phyloP scores from a whole-genome alignment of 2,888 invertebrate genomes.

The Watsonalla binaria region DNA sequence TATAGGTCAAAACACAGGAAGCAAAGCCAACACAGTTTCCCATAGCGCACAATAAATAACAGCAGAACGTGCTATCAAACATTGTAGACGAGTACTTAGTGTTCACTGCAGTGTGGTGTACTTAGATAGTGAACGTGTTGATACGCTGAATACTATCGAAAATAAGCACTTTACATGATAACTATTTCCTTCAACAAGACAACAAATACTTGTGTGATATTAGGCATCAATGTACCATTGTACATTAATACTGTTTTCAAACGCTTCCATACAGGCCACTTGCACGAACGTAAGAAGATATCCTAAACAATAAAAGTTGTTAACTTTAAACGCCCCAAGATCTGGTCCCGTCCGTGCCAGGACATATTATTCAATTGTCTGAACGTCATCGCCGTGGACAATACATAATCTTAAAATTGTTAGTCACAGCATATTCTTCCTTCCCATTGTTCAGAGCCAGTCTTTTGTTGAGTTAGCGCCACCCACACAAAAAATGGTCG shows the following conservation, averaged over 20 bases:
- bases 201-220: too few relatives aligned
- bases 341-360: conserved; percentile 4
- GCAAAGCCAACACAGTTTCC: conserved; percentile 57
- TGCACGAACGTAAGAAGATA: too few relatives aligned
- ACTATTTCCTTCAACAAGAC: too few relatives aligned
- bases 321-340: conserved; percentile 3
- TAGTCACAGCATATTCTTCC: conserved; percentile 21
- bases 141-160: too few relatives aligned
- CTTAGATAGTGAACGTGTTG: too few relatives aligned
- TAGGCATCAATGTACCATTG: too few relatives aligned
- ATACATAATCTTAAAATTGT: conserved; percentile 11
- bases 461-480: conserved; percentile 19
- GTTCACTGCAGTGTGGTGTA: too few relatives aligned
- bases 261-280: too few relatives aligned
- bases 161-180: too few relatives aligned
- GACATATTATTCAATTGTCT: conserved; percentile 3
- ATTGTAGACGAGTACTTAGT: too few relatives aligned
- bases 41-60: conserved; percentile 13
- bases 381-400: background rate
- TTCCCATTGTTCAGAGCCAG: conserved; percentile 17
- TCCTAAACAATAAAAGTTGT: conserved; percentile 1
- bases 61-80: too few relatives aligned
- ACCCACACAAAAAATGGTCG: conserved; percentile 13
- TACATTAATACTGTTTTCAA: too few relatives aligned
- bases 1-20: conserved; percentile 64